Conservation (phyloP, 2,113 vertebrate genomes). For the Fregata magnificens region DNA sequence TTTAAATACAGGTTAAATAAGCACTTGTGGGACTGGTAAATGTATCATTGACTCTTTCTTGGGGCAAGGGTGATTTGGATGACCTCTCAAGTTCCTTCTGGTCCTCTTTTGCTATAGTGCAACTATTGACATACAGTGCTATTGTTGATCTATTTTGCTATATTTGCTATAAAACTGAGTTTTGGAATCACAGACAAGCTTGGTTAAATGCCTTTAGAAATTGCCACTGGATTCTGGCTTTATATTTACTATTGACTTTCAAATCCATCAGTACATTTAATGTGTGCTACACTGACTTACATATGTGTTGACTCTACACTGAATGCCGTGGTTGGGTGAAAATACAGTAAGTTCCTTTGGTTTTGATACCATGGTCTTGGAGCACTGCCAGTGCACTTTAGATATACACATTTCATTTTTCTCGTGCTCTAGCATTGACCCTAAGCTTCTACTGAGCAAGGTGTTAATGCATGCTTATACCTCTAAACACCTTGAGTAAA, state of each 20-base stretch:
- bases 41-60: not conserved
- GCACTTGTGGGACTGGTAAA: not conserved
- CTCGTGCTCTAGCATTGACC: not conserved
- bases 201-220: not conserved
- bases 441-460: not conserved
- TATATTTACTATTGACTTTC: not conserved
- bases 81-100: not conserved
- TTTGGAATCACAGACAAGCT: not conserved
- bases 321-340: not conserved
- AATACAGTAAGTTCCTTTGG: not conserved
- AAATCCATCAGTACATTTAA: not conserved
- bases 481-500: not conserved
- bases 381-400: not conserved
- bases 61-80: not conserved
- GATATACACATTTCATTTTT: not conserved
- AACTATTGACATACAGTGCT: not conserved
- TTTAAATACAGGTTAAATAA: not conserved
- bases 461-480: not conserved
- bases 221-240: not conserved
- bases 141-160: not conserved
- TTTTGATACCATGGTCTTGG: not conserved
- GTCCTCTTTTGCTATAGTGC: not conserved
- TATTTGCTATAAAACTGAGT: not conserved
- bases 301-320: fast-evolving
- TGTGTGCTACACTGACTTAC: not conserved